A percentile compares a stretch with the other conserved stretches of the same genome.
phyloP scores from a whole-genome alignment of 1,140 invertebrate species.

The Carposina sasakii region DNA sequence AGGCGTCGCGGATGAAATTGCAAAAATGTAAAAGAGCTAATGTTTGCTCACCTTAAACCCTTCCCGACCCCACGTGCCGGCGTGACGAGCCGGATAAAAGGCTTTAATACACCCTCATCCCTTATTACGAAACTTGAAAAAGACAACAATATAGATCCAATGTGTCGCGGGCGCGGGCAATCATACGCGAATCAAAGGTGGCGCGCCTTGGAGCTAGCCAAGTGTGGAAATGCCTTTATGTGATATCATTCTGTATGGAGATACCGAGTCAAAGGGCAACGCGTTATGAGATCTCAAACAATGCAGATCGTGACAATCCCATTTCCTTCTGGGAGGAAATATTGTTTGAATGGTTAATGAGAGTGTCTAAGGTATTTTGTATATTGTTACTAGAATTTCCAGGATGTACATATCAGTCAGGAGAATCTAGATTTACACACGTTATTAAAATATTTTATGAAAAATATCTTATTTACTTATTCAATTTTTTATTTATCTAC shows the following conservation, averaged over 20 bases:
- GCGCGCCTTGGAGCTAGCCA: slow-evolving; percentile 48
- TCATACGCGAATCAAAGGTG: slow-evolving; percentile 70
- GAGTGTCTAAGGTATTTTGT: slow-evolving; percentile 37
- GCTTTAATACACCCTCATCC: slow-evolving; percentile 72
- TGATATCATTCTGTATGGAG: slow-evolving; percentile 48
- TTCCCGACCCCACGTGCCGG: slow-evolving; percentile 62
- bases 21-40: slow-evolving; percentile 73
- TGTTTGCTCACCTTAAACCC: slow-evolving; percentile 72
- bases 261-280: slow-evolving; percentile 62
- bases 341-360: slow-evolving; percentile 65
- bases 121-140: slow-evolving; percentile 73
- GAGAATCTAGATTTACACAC: too few relatives aligned
- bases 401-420: slow-evolving; percentile 14
- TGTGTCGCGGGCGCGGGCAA: slow-evolving; percentile 69
- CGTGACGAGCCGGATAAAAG: slow-evolving; percentile 72
- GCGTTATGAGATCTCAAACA: slow-evolving; percentile 69
- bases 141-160: slow-evolving; percentile 71
- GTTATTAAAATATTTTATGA: too few relatives aligned
- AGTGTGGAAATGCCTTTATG: slow-evolving; percentile 63
- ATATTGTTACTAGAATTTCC: slow-evolving; percentile 26
- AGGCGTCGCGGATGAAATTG: slow-evolving; percentile 66
- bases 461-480: too few relatives aligned
- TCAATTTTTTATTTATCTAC: too few relatives aligned
- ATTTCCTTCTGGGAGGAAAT: slow-evolving; percentile 60
- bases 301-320: slow-evolving; percentile 64